A percentile compares a stretch with the other conserved stretches of the same genome.
Conservation (phyloP, 2,113 vertebrate species). For the Poecile atricapillus region DNA sequence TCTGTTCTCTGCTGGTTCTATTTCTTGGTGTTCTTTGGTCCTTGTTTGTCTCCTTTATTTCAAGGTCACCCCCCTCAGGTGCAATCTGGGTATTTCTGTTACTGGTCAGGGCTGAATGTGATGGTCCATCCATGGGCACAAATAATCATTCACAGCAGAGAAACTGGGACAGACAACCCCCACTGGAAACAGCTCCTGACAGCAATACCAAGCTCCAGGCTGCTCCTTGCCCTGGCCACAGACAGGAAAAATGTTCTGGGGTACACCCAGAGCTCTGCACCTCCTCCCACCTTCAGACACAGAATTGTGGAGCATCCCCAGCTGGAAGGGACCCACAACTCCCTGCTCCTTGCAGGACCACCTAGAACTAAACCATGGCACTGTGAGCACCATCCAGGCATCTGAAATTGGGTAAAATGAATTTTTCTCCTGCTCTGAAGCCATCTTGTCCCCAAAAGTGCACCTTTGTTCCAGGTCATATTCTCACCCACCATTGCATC, state of each 20-base stretch:
- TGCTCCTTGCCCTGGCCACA: neutral
- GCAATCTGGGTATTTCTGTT: neutral
- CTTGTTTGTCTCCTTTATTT: neutral
- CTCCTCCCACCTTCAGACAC: neutral
- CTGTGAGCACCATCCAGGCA: accelerated
- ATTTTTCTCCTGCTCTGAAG: neutral
- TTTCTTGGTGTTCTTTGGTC: neutral
- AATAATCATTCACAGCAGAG: neutral
- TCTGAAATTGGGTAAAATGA: neutral
- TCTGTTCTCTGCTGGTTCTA: neutral
- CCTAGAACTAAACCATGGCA: neutral
- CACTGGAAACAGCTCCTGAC: neutral
- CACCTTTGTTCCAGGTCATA: neutral
- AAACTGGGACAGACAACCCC: neutral
- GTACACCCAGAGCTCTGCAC: neutral
- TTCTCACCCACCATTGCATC: neutral
- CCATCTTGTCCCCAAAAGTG: neutral
- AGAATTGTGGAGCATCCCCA: neutral
- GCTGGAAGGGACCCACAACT: neutral
- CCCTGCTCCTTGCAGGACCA: neutral
- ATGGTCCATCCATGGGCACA: neutral
- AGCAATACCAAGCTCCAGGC: neutral
- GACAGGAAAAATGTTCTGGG: neutral
- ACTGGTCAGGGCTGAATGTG: neutral
- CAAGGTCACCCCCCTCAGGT: neutral